Base-by-base conservation (phyloP, 2,113 vertebrate species). In the Peucedramus taeniatus region DNA sequence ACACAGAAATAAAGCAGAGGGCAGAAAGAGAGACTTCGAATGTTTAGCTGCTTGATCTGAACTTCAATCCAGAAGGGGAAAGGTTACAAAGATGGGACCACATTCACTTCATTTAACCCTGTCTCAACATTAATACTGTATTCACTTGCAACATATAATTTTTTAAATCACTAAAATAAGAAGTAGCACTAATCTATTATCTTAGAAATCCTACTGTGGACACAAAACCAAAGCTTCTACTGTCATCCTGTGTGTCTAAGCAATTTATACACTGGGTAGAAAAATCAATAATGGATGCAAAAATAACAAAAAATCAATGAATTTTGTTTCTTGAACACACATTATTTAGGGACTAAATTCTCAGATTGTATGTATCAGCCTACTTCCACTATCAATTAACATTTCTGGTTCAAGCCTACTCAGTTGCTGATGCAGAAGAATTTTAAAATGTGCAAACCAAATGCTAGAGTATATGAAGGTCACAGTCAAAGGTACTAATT, bases 251-350 rank as follows among this genome's bases (percentile, higher is more conserved):
- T 13, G 60, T 42, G 37, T 54, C 65, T 39, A 80, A 54, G 6
- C 26, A 49, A 74, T 26, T 72, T 79, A 45, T 83, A 39, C 0
- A 0, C 9, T 39, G n/a, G 28, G 9, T 13, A 74, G 39, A 80
- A n/a, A 90, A 94, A 90, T 50, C 35, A 92, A 11, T 45, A 83
- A 72, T 0, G 2, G 66, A 83, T 66, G 9, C 3, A 83, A 83
- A 88, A 71, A 4, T 15, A 85, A 40, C 20, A 64, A 69, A 9
- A 87, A 88, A 20, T 5, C 18, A 70, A 50, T 2, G 2, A 6
- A 7, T 21, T 37, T 68, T 68, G 2, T 71, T 91, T 78, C 53
- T 23, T 78, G 45, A 89, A 76, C 15, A 59, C 9, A 39, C 5
- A 49, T 45, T 57, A 76, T 51, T 93, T 53, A 45, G 17, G 22